Evolutionary conservation across 1,140 invertebrate species (phyloP), one percentile per base, ranked within the genome.

Genomic region (Hyposmocoma kahamanoa): DNA sequence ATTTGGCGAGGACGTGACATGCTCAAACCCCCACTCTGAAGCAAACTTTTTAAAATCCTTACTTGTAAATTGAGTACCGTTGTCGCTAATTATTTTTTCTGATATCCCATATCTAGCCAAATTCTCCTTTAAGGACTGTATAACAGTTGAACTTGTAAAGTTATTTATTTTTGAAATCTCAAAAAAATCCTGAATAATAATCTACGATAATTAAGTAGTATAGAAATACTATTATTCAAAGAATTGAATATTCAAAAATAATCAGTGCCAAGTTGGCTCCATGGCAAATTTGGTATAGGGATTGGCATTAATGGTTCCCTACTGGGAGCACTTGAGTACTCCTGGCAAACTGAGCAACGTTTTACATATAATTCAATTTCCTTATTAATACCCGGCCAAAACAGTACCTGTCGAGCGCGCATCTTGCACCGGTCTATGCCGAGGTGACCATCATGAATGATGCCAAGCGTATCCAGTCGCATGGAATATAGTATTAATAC

Each of bases 361-460:
- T 20, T 36, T 52, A 64, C 49, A 57, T 62, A 74, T 10, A 19
- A 36, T 0, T 15, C 39, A 47, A 72, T 67, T 24, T 75, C 50
- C 6, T 41, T 50, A 43, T 45, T 54, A 28, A 83, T 71, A n/a
- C 60, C 58, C 2, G 69, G 71, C 72, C 72, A 79, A 42, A 66
- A 81, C 18, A 79, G 50, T n/a, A 67, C 53, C 42, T 78, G 65
- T 15, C 66, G 55, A 38, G 74, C 74, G 15, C 60, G 49, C 18
- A 47, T 22, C 43, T 69, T 67, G 15, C 64, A 68, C 22, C 63
- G 59, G 28, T 80, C 76, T 18, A 77, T 58, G 2, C 78, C 78
- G 15, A 74, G 32, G 43, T 83, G 73, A 3, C 62, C 62, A 8
- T 65, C 52, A 38, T 81, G 76, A 21, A 81, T 47, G 11, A 56